A percentile compares a stretch with the other conserved stretches of the same genome.
Evolutionary conservation across 1,140 invertebrate species (phyloP).

Genomic region (Leptinotarsa texana): DNA sequence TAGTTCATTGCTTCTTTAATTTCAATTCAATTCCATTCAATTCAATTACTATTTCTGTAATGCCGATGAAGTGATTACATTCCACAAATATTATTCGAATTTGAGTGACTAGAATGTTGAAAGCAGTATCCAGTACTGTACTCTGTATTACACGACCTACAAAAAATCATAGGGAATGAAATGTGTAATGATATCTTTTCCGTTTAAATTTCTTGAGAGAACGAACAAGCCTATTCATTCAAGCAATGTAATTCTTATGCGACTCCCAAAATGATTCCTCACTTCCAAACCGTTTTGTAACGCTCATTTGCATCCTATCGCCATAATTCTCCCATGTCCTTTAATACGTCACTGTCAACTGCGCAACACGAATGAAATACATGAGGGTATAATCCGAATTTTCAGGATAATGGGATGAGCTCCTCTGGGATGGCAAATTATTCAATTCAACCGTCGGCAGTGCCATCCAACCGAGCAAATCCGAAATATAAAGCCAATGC

Average conservation of each 20-base stretch:
- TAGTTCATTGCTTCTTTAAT: no score
- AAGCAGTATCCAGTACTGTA: no score
- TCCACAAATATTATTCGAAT: no score
- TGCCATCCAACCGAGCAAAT: not conserved
- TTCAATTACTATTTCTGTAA: no score
- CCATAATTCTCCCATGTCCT: not conserved
- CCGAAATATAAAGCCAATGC: not conserved
- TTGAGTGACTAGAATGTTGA: no score
- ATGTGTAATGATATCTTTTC: no score
- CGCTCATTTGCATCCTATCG: not conserved
- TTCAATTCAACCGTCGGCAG: not conserved
- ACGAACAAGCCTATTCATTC: no score
- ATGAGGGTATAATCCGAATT: conserved; percentile 2
- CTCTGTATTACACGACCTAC: no score
- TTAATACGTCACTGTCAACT: not conserved
- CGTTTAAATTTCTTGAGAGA: no score
- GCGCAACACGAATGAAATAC: not conserved
- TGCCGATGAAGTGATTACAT: no score
- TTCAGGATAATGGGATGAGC: conserved; percentile 8
- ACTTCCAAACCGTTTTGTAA: not conserved
- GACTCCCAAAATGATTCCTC: not conserved
- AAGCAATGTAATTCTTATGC: not conserved
- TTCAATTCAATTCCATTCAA: no score
- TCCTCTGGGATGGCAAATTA: not conserved
- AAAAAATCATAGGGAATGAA: no score